A percentile compares a stretch with the other conserved stretches of the same genome.
phyloP scores from a whole-genome alignment of 2,888 invertebrate genomes.

The Andrena bucephala region DNA sequence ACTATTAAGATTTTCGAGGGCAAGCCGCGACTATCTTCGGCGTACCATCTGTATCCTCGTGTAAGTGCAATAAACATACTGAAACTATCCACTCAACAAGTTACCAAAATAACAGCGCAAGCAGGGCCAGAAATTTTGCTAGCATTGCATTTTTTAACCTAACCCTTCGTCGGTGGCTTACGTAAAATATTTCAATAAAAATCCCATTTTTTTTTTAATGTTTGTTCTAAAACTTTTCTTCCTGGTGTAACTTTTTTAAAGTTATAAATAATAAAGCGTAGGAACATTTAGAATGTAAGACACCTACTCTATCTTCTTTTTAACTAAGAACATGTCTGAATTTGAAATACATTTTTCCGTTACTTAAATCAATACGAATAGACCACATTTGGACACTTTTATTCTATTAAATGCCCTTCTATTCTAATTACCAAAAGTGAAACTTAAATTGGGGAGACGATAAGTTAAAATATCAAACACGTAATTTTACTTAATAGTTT shows the following conservation, averaged over 20 bases:
- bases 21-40: constrained; percentile 19
- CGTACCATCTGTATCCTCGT: constrained; percentile 42
- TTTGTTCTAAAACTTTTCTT: not conserved
- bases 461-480: too few relatives aligned
- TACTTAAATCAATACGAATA: not conserved
- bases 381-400: not conserved
- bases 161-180: not conserved
- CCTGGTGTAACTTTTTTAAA: not conserved
- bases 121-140: constrained; percentile 41
- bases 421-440: not conserved
- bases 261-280: not conserved
- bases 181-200: not conserved
- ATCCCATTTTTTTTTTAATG: not conserved
- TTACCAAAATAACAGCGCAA: constrained; percentile 54
- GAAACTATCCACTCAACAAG: constrained; percentile 45
- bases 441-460: too few relatives aligned
- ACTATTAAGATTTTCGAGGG: not conserved
- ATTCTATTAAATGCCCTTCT: constrained; percentile 2
- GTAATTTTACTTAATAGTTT: too few relatives aligned
- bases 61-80: constrained; percentile 46
- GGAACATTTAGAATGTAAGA: not conserved
- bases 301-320: too few relatives aligned
- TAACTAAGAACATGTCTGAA: too few relatives aligned
- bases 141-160: constrained; percentile 3
- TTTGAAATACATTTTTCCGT: not conserved